Base-by-base conservation (phyloP, 1,140 invertebrate species). In the Diplogasteroides magnus region DNA sequence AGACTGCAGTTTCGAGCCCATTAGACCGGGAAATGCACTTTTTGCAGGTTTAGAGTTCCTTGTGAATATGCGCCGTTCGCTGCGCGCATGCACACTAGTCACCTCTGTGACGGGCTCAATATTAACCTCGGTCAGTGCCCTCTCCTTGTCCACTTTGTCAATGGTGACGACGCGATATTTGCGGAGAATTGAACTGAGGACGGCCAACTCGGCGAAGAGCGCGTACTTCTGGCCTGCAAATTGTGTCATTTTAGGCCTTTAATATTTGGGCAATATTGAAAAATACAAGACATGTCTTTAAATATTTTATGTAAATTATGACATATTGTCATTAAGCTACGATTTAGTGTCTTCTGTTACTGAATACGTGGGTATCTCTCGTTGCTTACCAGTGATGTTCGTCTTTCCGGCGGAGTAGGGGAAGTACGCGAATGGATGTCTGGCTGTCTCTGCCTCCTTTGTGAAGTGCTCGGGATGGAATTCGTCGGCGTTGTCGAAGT, bases 401-500 rank as follows among this genome's bases (percentile, higher is more conserved):
- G 81, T 63, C 14, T 78, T 74, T 6, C 81, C 81, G 32, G 79
- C 78, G 29, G 77, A 76, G 61, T 83, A 82, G 0, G 80, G 80
- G 2, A 70, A 69, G 64, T 73, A 83, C 28, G 64, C 74, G 62
- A 74, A 83, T 19, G 84, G 84, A 76, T 84, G 84, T 61, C 80
- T 77, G 25, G 73, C 68, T 32, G 72, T 55, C 65, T 87, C 87
- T 71, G 88, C 89, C 83, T 94, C 91, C 0, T 90, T 89, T 61
- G 92, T 84, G 86, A 95, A 95, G 80, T 93, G 89, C 73, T 95
- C 92, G 0, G 93, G 93, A 85, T 94, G 87, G 82, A 94, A 95
- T 66, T 85, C 86, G 31, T 90, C 86, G 0, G 93, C 90, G 80
- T 95, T 90, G 0, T 90, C 88, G 83, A 90, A 94, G 71, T 89